Evolutionary conservation across 2,888 invertebrate genomes (phyloP).

Genomic region (Drosophila trichaetosa): DNA sequence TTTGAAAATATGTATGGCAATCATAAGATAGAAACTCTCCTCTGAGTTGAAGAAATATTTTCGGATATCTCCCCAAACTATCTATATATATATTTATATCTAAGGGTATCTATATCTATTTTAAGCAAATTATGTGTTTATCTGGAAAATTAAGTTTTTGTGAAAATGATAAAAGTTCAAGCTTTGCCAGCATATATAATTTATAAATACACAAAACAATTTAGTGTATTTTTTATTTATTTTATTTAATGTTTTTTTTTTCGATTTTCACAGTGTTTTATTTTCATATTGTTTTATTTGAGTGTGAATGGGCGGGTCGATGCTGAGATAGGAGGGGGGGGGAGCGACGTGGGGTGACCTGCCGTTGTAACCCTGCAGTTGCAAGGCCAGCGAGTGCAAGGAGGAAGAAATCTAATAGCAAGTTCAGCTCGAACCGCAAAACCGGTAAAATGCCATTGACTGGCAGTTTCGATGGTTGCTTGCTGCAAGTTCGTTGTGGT

Average conservation of each 20-base stretch:
- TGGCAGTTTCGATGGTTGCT: constrained; percentile 50
- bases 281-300: background rate
- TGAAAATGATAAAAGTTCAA: background rate
- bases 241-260: background rate
- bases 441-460: constrained; percentile 64
- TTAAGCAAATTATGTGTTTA: no score
- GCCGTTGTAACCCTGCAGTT: constrained; percentile 42
- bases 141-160: background rate
- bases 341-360: background rate
- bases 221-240: no score
- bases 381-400: constrained; percentile 47
- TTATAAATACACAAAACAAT: no score
- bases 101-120: no score
- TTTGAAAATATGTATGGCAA: no score
- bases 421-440: constrained; percentile 51
- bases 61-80: background rate
- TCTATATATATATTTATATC: no score
- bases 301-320: background rate
- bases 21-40: no score
- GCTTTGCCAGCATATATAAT: background rate
- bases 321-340: background rate
- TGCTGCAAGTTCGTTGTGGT: constrained; percentile 1
- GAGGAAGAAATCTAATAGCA: constrained; percentile 46
- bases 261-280: background rate
- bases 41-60: no score